Percentiles rank a stretch among this genome's conserved stretches.
Conservation (phyloP, 2,888 invertebrate species). For the Metalampra italica region DNA sequence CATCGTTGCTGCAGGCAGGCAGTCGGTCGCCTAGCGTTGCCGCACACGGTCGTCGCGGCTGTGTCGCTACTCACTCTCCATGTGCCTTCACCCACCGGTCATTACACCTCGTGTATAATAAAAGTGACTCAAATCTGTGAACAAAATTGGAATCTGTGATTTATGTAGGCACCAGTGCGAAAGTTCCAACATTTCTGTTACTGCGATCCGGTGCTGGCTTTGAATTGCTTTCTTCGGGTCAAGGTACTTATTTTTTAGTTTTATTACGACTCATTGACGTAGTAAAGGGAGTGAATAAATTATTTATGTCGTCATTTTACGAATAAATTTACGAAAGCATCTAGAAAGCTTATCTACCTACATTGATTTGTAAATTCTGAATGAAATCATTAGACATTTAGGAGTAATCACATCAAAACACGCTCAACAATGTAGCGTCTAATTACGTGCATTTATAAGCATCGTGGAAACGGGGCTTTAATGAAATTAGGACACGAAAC, state of each 20-base stretch:
- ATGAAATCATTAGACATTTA: too few relatives aligned
- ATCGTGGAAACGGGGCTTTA: too few relatives aligned
- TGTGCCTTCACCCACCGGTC: conserved; percentile 6
- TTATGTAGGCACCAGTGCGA: conserved; percentile 19
- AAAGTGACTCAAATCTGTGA: conserved; percentile 29
- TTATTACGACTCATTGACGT: not conserved
- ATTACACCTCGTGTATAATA: conserved; percentile 3
- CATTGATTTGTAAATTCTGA: too few relatives aligned
- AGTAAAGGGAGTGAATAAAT: too few relatives aligned
- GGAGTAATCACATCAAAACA: too few relatives aligned
- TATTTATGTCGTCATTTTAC: too few relatives aligned
- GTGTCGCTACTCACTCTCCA: conserved; percentile 14
- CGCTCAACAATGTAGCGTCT: too few relatives aligned
- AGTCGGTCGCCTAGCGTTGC: conserved; percentile 55
- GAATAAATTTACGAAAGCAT: too few relatives aligned
- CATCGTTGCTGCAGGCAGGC: conserved; percentile 14
- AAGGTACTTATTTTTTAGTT: conserved; percentile 5
- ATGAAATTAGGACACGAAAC: too few relatives aligned
- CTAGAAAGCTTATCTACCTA: too few relatives aligned
- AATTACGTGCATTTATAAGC: too few relatives aligned
- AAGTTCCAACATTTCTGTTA: not conserved
- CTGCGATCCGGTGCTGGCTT: too few relatives aligned
- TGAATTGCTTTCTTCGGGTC: not conserved
- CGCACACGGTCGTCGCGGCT: conserved; percentile 35
- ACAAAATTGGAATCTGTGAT: conserved; percentile 17